Conservation (phyloP, 2,797 vertebrate genomes). For the Ctenopoma multispine region DNA sequence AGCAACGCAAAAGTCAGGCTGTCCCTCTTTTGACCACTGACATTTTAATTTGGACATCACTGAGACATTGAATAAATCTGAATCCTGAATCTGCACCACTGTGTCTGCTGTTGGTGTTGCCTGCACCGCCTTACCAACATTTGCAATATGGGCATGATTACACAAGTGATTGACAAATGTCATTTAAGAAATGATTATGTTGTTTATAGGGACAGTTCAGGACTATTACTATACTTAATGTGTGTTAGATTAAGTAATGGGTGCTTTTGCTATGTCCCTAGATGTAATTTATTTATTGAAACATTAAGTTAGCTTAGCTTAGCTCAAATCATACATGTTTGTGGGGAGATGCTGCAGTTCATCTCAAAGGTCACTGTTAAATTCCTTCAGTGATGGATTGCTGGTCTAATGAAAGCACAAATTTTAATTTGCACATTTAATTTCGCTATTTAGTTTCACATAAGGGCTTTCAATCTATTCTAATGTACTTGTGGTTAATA, state of each 20-base stretch:
- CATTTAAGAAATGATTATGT: neutral
- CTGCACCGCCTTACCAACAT: constrained; percentile 3
- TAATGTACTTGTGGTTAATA: neutral
- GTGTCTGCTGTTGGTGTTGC: too few relatives aligned
- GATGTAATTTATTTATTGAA: neutral
- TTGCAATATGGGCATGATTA: neutral
- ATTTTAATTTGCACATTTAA: constrained; percentile 26
- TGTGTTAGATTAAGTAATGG: too few relatives aligned
- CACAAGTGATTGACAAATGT: neutral
- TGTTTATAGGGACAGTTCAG: neutral
- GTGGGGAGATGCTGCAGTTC: neutral
- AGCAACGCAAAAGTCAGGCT: constrained; percentile 42
- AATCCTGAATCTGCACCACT: neutral
- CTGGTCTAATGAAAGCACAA: constrained; percentile 17
- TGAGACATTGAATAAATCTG: constrained; percentile 19
- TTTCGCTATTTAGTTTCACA: neutral
- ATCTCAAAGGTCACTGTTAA: neutral
- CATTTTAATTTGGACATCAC: constrained; percentile 7
- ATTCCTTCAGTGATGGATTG: neutral
- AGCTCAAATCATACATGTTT: constrained; percentile 8
- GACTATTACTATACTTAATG: neutral
- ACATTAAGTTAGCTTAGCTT: neutral
- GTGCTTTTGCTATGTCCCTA: neutral
- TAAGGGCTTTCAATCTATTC: constrained; percentile 7
- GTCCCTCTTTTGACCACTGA: neutral